These are phyloP conservation scores for Puffinus mauretanicus DNA, from an alignment of 2,113 vertebrate species.

Conservation along the genomic window DNA sequence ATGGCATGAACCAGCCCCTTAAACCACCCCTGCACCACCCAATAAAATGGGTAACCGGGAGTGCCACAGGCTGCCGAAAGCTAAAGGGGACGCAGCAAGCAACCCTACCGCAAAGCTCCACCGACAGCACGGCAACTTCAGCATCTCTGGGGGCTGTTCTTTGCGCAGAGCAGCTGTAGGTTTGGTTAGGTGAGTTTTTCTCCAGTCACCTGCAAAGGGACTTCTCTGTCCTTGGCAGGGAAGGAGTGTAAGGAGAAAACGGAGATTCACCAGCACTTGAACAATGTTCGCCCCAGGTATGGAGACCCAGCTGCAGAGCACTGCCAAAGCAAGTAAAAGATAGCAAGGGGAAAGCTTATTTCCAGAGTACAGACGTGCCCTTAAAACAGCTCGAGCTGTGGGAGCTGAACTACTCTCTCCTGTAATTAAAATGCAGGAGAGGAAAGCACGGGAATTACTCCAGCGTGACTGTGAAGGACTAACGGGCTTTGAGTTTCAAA, in stretches of 20 bases:
- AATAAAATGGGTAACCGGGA: background rate
- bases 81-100: background rate
- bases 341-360: background rate
- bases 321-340: background rate
- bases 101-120: background rate
- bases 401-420: background rate
- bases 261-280: background rate
- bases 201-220: background rate
- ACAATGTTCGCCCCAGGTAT: too few species aligned
- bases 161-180: background rate
- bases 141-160: background rate
- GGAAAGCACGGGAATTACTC: background rate
- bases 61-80: background rate
- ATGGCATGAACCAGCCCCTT: background rate
- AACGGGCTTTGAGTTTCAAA: background rate
- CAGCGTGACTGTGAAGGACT: background rate
- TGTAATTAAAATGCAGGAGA: background rate
- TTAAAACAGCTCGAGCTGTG: background rate
- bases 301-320: background rate
- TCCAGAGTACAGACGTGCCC: background rate
- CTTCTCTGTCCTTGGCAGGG: background rate
- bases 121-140: accelerated
- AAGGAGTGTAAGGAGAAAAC: background rate
- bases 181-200: background rate
- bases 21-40: background rate